These are phyloP conservation scores for Stenotaenia linearis DNA, from an alignment of 2,888 invertebrate genomes.

Conservation along the genomic window DNA sequence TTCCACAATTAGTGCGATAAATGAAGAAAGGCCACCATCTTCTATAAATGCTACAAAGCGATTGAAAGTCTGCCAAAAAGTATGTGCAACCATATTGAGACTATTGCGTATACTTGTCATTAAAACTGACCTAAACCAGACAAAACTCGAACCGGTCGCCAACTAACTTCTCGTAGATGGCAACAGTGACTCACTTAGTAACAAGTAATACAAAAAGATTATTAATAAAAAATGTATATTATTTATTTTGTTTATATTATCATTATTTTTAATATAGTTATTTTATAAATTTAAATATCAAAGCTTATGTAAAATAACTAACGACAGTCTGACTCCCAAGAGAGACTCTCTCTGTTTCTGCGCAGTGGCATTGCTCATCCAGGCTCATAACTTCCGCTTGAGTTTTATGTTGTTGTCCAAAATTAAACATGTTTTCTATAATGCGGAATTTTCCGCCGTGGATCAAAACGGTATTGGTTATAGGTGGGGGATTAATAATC, in stretches of 20 bases:
- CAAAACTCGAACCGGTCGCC: background rate
- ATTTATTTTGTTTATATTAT: too few relatives aligned
- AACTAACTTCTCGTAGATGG: background rate
- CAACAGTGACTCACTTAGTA: too few relatives aligned
- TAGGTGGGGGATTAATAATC: slow-evolving; percentile 34
- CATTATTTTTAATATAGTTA: background rate
- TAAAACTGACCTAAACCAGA: background rate
- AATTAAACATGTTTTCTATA: slow-evolving; percentile 30
- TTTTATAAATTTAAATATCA: background rate
- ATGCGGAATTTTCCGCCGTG: slow-evolving; percentile 29
- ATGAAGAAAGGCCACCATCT: background rate
- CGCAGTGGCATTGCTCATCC: background rate
- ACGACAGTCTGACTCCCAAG: background rate
- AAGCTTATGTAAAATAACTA: background rate
- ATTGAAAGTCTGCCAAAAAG: background rate
- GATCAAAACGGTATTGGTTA: slow-evolving; percentile 34
- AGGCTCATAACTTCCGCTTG: background rate
- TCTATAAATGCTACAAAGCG: background rate
- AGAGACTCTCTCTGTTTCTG: background rate
- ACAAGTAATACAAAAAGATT: background rate
- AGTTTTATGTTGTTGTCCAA: background rate
- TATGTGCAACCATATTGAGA: background rate
- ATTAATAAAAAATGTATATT: background rate
- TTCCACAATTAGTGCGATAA: background rate
- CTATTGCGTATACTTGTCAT: background rate